phyloP scores from a whole-genome alignment of 2,113 vertebrate genomes.

The Tiliqua scincoides region DNA sequence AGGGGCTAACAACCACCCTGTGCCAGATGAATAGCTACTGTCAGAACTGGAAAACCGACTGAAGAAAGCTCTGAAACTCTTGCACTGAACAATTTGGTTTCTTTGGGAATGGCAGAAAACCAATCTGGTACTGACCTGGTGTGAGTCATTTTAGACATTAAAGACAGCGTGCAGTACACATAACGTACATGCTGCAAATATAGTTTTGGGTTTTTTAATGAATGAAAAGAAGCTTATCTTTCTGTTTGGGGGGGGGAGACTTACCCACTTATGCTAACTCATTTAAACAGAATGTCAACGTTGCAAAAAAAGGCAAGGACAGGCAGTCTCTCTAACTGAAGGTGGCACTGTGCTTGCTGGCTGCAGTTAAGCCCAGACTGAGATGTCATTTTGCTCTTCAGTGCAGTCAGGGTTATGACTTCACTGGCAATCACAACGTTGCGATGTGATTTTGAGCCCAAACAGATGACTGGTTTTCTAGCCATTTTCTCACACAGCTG shows the following conservation, averaged over 20 bases:
- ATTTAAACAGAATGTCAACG: too few species aligned
- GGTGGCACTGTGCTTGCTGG: too few species aligned
- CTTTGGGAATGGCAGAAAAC: background rate
- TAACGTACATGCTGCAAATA: background rate
- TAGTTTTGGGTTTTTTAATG: background rate
- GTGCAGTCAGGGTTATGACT: background rate
- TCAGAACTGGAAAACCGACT: background rate
- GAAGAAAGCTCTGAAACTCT: background rate
- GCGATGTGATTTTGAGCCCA: background rate
- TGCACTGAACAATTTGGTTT: background rate
- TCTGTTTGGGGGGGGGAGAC: background rate
- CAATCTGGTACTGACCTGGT: background rate
- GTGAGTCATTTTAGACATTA: background rate
- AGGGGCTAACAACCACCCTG: too few species aligned
- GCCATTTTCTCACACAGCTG: background rate
- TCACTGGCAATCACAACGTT: background rate
- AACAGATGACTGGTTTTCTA: background rate
- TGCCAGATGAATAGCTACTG: background rate
- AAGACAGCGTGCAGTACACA: background rate
- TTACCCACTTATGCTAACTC: background rate
- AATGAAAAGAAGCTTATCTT: background rate
- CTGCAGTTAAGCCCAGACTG: background rate
- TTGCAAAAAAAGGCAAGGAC: background rate
- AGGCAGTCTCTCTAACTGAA: background rate
- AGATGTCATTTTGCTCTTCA: background rate